Evolutionary conservation across 2,113 vertebrate species (phyloP), one percentile per base, ranked within the genome.

Genomic region (Prionailurus viverrinus): DNA sequence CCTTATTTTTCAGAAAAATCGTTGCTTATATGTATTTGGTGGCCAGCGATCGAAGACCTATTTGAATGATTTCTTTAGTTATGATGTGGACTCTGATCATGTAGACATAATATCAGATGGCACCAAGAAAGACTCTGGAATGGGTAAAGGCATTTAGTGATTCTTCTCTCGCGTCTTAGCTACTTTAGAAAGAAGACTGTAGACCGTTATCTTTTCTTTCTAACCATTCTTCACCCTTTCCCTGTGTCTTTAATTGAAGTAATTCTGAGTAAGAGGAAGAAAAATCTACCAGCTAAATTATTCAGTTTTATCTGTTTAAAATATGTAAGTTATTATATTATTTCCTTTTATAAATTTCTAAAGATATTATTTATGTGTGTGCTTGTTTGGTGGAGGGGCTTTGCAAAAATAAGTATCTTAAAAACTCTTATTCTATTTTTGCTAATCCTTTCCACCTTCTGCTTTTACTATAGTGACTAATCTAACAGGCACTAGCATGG

Each of bases 11-110:
- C 97, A 99, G 99, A 99, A 99, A 99, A 99, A 99, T 97, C 99
- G 99, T 97, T 99, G 99, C 87, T 98, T 99, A 2, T 99, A 99
- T 2, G 99, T 99, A 6, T 99, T 99, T 95, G 99, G 99, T 78
- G 99, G 99, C 91, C 99, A 99, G 98, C 99, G 99, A 97, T 99
- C 99, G 0, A 99, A 99, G 98, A 99, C 99, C 0, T 99, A 99
- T n/a, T 99, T 99, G 97, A 99, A 99, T 23, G 99, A 99, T 98
- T 99, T 99, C 99, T 99, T 99, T 98, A 99, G 99, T 97, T 99
- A 99, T 0, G 99, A 99, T 39, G 99, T 99, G 68, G 99, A 99
- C 61, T 99, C 99, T 36, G 99, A 99, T 97, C 99, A 99, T 0
- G 99, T 99, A 84, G 99, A 99, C 94, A 99, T 99, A 97, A 99